Percentiles rank a stretch among this genome's conserved stretches.
Conservation (phyloP, 2,888 invertebrate genomes). For the Drosophila algonquin region DNA sequence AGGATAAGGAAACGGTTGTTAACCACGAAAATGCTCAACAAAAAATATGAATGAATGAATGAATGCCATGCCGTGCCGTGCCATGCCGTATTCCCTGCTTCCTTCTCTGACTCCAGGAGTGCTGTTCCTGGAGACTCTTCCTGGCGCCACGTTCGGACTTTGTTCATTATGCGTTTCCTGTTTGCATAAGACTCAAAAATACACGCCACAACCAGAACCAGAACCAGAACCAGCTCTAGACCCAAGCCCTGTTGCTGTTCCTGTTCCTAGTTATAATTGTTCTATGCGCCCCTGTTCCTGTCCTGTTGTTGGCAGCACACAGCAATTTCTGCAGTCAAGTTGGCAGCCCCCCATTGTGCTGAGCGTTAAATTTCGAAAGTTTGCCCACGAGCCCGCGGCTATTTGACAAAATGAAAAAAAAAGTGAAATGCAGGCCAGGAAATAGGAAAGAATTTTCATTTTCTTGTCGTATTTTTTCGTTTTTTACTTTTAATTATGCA, state of each 20-base stretch:
- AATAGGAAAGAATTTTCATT: conserved; percentile 67
- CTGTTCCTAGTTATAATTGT: conserved; percentile 69
- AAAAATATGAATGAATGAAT: conserved; percentile 38
- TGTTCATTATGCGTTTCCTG: conserved; percentile 80
- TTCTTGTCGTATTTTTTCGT: conserved; percentile 12
- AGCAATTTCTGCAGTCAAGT: conserved; percentile 25
- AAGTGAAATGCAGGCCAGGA: conserved; percentile 55
- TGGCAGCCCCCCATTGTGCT: conserved; percentile 60
- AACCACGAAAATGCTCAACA: conserved; percentile 77
- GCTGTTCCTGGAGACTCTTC: conserved; percentile 26
- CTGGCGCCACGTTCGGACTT: conserved; percentile 54
- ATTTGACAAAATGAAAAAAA: conserved; percentile 64
- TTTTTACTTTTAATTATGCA: conserved; percentile 36
- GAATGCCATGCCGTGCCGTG: conserved; percentile 60
- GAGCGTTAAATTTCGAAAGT: conserved; percentile 78
- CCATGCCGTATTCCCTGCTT: conserved; percentile 22
- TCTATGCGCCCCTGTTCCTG: conserved; percentile 41
- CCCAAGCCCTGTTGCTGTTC: conserved; percentile 36
- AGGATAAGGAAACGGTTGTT: conserved; percentile 80
- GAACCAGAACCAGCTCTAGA: conserved; percentile 15
- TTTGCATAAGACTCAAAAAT: conserved; percentile 64
- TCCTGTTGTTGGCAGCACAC: conserved; percentile 27
- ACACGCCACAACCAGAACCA: conserved; percentile 3
- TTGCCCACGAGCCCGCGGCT: conserved; percentile 54
- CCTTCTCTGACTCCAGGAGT: conserved; percentile 22